phyloP scores from a whole-genome alignment of 2,797 vertebrate genomes.

The Triplophysa yarkandensis region DNA sequence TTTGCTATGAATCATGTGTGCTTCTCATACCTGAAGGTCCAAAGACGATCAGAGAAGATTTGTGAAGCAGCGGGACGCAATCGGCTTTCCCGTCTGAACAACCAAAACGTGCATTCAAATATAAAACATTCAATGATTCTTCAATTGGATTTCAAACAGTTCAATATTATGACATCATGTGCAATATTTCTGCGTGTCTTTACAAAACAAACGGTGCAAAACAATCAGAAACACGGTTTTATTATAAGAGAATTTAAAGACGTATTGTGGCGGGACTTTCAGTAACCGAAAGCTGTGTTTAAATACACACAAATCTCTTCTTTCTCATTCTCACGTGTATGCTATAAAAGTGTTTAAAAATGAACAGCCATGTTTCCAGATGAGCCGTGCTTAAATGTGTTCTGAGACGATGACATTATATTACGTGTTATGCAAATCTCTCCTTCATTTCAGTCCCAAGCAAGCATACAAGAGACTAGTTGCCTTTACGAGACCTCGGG shows the following conservation, averaged over 20 bases:
- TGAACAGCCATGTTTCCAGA: neutral
- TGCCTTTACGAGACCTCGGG: neutral
- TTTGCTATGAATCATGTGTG: no score
- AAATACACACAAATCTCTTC: constrained; percentile 11
- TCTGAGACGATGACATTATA: neutral
- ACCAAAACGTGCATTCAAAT: constrained; percentile 34
- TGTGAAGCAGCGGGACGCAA: neutral
- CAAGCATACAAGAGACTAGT: constrained; percentile 14
- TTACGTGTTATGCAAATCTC: neutral
- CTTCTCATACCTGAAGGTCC: neutral
- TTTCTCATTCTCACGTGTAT: neutral
- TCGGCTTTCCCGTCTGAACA: constrained; percentile 2
- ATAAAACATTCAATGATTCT: no score
- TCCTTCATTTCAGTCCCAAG: constrained; percentile 17
- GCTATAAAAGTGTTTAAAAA: neutral
- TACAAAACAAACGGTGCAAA: constrained; percentile 4
- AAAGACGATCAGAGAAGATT: neutral
- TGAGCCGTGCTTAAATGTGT: neutral
- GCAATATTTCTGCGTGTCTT: constrained; percentile 19
- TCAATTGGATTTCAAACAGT: neutral
- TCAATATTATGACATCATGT: no score
- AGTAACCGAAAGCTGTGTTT: no score
- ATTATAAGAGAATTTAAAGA: no score
- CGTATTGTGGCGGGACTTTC: no score
- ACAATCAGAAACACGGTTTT: neutral